A percentile compares a stretch with the other conserved stretches of the same genome.
phyloP scores from a whole-genome alignment of 1,140 invertebrate species.

The Drosophila chauvacae region DNA sequence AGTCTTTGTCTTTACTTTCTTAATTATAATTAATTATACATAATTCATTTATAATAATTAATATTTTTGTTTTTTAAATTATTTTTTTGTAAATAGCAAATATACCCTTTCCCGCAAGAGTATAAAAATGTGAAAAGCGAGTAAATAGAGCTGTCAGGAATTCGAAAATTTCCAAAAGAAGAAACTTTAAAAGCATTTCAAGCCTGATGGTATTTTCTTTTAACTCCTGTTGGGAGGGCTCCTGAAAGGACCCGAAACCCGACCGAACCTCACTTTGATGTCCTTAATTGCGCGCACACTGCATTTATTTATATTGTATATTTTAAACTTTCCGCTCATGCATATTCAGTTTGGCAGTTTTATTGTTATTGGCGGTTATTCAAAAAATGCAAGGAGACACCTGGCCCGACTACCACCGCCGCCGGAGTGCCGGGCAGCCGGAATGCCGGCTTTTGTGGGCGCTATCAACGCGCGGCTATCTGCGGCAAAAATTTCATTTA shows the following conservation, averaged over 20 bases:
- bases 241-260: constrained; percentile 17
- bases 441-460: constrained; percentile 32
- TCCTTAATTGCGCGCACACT: constrained; percentile 77
- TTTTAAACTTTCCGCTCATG: constrained; percentile 75
- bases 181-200: constrained; percentile 4
- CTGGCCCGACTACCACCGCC: constrained; percentile 22
- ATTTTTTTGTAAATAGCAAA: neutral
- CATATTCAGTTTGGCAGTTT: constrained; percentile 78
- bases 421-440: constrained; percentile 10
- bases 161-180: constrained; percentile 8
- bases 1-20: too few relatives aligned
- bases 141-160: neutral
- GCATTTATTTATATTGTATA: constrained; percentile 79
- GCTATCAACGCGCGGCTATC: constrained; percentile 61
- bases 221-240: neutral
- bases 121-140: constrained; percentile 3
- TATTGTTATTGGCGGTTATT: constrained; percentile 78
- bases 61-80: too few relatives aligned
- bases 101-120: neutral
- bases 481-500: constrained; percentile 71
- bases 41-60: too few relatives aligned
- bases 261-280: constrained; percentile 51
- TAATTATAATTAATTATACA: too few relatives aligned
- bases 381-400: constrained; percentile 58
- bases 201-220: neutral